Percentiles rank a stretch among this genome's conserved stretches.
phyloP scores from a whole-genome alignment of 1,140 invertebrate genomes.

The Procambarus clarkii region DNA sequence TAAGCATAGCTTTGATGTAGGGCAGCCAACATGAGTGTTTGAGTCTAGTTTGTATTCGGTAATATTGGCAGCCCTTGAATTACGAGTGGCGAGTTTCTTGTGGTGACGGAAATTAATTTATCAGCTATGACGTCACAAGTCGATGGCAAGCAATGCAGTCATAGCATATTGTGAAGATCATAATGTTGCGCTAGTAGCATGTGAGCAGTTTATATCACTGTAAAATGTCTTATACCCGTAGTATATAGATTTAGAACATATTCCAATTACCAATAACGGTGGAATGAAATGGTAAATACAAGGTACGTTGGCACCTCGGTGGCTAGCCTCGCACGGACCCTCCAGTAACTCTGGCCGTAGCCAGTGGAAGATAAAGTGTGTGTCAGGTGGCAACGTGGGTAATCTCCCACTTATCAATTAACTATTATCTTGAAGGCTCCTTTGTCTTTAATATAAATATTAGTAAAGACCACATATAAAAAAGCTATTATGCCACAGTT shows the following conservation, averaged over 20 bases:
- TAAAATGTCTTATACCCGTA: background rate
- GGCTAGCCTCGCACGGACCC: constrained; percentile 43
- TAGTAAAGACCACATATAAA: background rate
- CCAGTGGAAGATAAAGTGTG: constrained; percentile 26
- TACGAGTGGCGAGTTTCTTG: constrained; percentile 53
- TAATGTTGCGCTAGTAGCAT: too few species aligned
- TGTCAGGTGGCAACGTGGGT: constrained; percentile 38
- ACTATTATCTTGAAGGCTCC: background rate
- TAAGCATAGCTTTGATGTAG: background rate
- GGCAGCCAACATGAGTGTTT: background rate
- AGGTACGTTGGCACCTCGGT: constrained; percentile 22
- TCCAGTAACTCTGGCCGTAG: background rate
- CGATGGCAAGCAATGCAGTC: constrained; percentile 32
- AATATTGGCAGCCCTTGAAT: constrained; percentile 55
- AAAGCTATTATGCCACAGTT: background rate
- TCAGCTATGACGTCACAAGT: constrained; percentile 54
- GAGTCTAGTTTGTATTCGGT: background rate
- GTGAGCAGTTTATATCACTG: background rate
- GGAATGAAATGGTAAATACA: background rate
- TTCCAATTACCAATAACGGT: background rate
- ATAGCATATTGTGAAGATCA: background rate
- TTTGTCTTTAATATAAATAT: background rate
- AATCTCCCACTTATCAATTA: constrained; percentile 3
- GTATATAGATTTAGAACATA: background rate
- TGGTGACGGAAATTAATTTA: constrained; percentile 62